Percentiles rank a stretch among this genome's conserved stretches.
Conservation (phyloP, 2,797 vertebrate genomes). For the Nyctalus aviator region DNA sequence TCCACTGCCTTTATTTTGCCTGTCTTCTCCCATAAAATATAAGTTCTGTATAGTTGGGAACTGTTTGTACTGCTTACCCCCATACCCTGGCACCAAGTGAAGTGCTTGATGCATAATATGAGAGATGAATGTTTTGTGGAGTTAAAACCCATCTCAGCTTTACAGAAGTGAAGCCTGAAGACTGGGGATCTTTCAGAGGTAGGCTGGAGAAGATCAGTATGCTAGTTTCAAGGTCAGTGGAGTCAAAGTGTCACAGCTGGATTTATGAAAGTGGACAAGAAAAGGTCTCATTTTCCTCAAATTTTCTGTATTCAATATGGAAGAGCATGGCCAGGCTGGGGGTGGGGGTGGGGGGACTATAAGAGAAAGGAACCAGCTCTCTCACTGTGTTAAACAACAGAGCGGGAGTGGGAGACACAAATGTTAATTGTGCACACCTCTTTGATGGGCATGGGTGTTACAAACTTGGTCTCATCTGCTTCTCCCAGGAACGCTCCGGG, state of each 20-base stretch:
- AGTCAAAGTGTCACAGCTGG: background rate
- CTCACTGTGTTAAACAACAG: background rate
- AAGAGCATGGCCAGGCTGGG: background rate
- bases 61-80: background rate
- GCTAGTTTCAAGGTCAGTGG: background rate
- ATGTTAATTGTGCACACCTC: fast-evolving
- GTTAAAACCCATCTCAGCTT: background rate
- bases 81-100: background rate
- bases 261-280: background rate
- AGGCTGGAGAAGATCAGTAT: background rate
- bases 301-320: background rate
- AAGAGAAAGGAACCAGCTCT: background rate
- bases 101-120: background rate
- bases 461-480: background rate
- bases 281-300: background rate
- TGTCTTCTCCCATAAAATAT: background rate
- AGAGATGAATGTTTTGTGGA: background rate
- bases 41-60: background rate
- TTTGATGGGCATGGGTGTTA: background rate
- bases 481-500: background rate
- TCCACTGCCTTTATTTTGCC: background rate
- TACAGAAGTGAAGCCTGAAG: background rate
- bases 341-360: background rate
- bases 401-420: fast-evolving
- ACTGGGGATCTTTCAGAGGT: background rate